Evolutionary conservation across 1,140 invertebrate genomes (phyloP), one percentile per base, ranked within the genome.

Genomic region (Panonychus citri): DNA sequence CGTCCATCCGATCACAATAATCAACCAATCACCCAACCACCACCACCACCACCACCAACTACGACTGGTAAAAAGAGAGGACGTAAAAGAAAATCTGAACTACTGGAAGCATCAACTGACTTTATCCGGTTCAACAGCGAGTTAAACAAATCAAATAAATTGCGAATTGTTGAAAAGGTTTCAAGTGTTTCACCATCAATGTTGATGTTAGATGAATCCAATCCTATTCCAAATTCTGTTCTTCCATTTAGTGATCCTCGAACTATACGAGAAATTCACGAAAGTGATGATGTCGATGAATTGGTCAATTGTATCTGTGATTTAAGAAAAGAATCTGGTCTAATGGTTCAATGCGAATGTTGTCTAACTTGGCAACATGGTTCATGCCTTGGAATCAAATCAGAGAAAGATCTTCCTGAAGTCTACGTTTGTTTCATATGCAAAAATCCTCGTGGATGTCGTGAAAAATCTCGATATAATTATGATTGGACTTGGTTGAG

Each of bases 331-430:
- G 88, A 93, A 70, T 86, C 89, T 68, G 88, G 87, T 3, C 70
- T 91, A 3, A 93, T 91, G 86, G 84, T 93, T 62, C 80, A 94
- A 74, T 94, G 89, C 70, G 89, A 94, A 66, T 72, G 89, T 24
- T 93, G 88, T 65, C 70, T 90, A 13, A 88, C 85, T 67, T 94
- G 88, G 89, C 88, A 93, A 68, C 88, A 93, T 68, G 86, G 84
- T 1, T 74, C 77, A 40, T 94, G 87, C 64, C 83, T 87, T 66
- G 79, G 80, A 48, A 85, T 89, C 57, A 77, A 81, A 56, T 76
- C 75, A 30, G 83, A 86, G 60, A 75, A 74, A 13, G 76, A 88
- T 67, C 83, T 90, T 13, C 86, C 87, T 0, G 82, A 86, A 49
- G 86, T 85, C 66, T 91, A 91, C 68, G 77, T 90, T 42, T 93